These are phyloP conservation scores for Cosmorhoe ocellata DNA, from an alignment of 2,888 invertebrate genomes.

Conservation along the genomic window DNA sequence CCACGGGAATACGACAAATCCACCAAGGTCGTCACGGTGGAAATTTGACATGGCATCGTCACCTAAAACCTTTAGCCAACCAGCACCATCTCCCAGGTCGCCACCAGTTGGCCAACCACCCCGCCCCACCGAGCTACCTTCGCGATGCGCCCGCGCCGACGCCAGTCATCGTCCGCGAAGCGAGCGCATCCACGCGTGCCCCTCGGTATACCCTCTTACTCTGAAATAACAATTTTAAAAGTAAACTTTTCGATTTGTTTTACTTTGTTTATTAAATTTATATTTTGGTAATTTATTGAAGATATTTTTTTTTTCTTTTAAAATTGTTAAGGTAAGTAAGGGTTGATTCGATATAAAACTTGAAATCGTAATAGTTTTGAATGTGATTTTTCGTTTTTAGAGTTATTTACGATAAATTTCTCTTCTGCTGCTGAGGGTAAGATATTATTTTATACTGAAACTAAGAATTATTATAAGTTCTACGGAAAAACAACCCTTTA, in stretches of 20 bases:
- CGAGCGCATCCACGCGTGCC: slow-evolving; percentile 29
- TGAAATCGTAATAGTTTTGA: slow-evolving; percentile 13
- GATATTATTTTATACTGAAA: neutral
- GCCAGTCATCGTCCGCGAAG: slow-evolving; percentile 33
- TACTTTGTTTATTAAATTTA: too few relatives aligned
- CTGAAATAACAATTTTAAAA: slow-evolving; percentile 20
- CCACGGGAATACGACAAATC: too few relatives aligned
- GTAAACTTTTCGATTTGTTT: neutral
- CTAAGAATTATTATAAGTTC: too few relatives aligned
- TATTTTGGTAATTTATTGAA: too few relatives aligned
- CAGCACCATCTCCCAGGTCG: slow-evolving; percentile 1
- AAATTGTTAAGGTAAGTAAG: slow-evolving; percentile 17
- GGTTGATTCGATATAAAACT: slow-evolving; percentile 10
- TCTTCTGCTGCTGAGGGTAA: slow-evolving; percentile 18
- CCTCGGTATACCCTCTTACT: slow-evolving; percentile 17
- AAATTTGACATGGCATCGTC: slow-evolving; percentile 9
- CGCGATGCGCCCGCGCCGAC: slow-evolving; percentile 28
- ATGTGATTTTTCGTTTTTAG: slow-evolving; percentile 22
- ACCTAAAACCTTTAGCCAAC: slow-evolving; percentile 12
- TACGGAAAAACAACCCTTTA: too few relatives aligned
- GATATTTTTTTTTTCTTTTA: slow-evolving; percentile 4
- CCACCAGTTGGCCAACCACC: slow-evolving; percentile 20
- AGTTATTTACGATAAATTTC: slow-evolving; percentile 5
- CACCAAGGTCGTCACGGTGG: slow-evolving; percentile 15
- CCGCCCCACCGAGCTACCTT: slow-evolving; percentile 35